Conservation (phyloP, 2,888 invertebrate genomes). For the Zonitis immaculata region DNA sequence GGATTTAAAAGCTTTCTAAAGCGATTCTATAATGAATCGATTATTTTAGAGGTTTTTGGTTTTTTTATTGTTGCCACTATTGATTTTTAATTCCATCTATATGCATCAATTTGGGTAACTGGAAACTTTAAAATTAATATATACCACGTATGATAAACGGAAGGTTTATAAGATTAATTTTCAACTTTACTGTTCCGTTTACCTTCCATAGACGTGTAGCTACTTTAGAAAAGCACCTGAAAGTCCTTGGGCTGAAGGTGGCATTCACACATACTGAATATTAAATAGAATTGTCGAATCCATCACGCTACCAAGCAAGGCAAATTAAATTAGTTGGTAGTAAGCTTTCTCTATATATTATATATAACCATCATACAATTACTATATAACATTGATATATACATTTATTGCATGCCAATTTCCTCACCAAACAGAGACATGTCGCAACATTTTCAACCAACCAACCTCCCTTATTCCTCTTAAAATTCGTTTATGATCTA, state of each 20-base stretch:
- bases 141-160: neutral
- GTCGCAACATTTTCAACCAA: too few species aligned
- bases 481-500: slow-evolving; percentile 23
- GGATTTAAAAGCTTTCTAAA: slow-evolving; percentile 18
- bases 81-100: too few species aligned
- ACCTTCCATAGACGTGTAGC: slow-evolving; percentile 32
- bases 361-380: slow-evolving; percentile 30
- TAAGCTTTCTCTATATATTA: slow-evolving; percentile 32
- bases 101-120: neutral
- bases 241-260: slow-evolving; percentile 12
- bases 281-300: slow-evolving; percentile 37
- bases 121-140: too few species aligned
- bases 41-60: too few species aligned
- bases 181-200: slow-evolving; percentile 25
- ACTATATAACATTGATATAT: neutral
- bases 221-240: slow-evolving; percentile 27
- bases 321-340: slow-evolving; percentile 42
- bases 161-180: slow-evolving; percentile 17
- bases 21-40: slow-evolving; percentile 17
- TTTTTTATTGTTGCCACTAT: too few species aligned
- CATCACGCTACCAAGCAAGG: slow-evolving; percentile 36
- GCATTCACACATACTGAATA: slow-evolving; percentile 23
- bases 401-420: slow-evolving; percentile 42
- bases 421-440: slow-evolving; percentile 26
- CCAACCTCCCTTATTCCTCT: slow-evolving; percentile 6